These are phyloP conservation scores for Petrocephalus microphthalmus DNA, from an alignment of 2,113 vertebrate species.

Conservation along the genomic window DNA sequence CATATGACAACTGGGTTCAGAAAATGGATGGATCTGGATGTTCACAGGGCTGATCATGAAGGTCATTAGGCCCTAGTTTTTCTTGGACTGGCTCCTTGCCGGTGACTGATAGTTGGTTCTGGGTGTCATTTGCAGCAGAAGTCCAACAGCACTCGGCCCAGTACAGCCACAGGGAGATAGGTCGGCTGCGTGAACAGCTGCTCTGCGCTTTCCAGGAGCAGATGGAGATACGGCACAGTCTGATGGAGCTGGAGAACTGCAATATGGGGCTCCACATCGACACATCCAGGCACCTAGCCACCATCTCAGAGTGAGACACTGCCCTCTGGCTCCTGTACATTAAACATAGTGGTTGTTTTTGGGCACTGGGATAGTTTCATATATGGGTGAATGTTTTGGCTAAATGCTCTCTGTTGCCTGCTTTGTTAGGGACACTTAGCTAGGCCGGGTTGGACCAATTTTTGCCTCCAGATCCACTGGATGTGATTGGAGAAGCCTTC, in stretches of 20 bases:
- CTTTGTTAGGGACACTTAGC: too few relatives aligned
- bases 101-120: not conserved
- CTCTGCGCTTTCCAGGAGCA: constrained; percentile 45
- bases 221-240: constrained; percentile 45
- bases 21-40: not conserved
- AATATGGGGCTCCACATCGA: constrained; percentile 43
- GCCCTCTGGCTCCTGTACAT: not conserved
- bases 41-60: not conserved
- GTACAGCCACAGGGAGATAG: constrained; percentile 29
- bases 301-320: constrained; percentile 47
- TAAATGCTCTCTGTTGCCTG: too few relatives aligned
- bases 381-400: too few relatives aligned
- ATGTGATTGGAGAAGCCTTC: too few relatives aligned
- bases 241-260: constrained; percentile 55
- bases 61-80: not conserved
- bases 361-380: not conserved
- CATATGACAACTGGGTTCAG: not conserved
- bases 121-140: constrained; percentile 29
- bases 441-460: too few relatives aligned
- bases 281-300: constrained; percentile 52
- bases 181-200: constrained; percentile 40
- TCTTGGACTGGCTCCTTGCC: not conserved
- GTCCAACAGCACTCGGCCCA: constrained; percentile 21
- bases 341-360: not conserved
- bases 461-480: too few relatives aligned